Percentiles rank a stretch among this genome's conserved stretches.
Evolutionary conservation across 2,888 invertebrate species (phyloP).

Genomic region (Drosophila infuscata): DNA sequence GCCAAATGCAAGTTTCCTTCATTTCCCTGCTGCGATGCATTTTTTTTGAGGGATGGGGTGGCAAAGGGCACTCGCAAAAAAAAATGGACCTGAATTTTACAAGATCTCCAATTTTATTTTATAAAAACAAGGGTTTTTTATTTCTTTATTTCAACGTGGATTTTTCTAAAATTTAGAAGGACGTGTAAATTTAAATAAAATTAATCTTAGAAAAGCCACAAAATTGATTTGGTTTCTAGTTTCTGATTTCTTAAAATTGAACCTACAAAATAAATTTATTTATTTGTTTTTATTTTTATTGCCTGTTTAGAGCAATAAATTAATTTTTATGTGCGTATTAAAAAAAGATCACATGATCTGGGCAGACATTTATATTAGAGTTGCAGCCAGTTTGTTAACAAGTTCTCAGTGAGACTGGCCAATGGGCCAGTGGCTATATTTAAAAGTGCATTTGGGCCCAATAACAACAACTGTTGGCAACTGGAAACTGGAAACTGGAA

Average conservation of each 20-base stretch:
- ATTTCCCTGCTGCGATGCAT: constrained; percentile 28
- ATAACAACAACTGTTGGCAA: constrained; percentile 11
- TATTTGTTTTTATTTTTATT: not conserved
- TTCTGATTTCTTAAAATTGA: too few species aligned
- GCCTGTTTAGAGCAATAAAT: not conserved
- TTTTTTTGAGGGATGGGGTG: constrained; percentile 5
- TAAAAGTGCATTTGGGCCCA: constrained; percentile 58
- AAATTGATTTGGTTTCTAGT: not conserved
- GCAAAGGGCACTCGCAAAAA: not conserved
- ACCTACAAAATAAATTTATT: not conserved
- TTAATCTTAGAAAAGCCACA: too few species aligned
- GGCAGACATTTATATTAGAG: constrained; percentile 41
- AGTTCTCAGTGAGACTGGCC: constrained; percentile 28
- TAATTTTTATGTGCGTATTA: not conserved
- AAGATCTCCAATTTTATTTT: not conserved
- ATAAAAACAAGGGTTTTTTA: too few species aligned
- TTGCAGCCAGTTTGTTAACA: constrained; percentile 25
- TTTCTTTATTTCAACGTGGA: too few species aligned
- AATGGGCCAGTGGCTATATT: constrained; percentile 50
- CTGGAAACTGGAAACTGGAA: not conserved
- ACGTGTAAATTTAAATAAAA: too few species aligned
- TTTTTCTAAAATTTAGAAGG: too few species aligned
- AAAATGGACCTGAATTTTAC: not conserved
- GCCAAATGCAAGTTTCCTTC: constrained; percentile 55
- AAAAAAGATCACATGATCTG: not conserved